Conservation (phyloP, 2,797 vertebrate genomes). For the Catostomus latipinnis region DNA sequence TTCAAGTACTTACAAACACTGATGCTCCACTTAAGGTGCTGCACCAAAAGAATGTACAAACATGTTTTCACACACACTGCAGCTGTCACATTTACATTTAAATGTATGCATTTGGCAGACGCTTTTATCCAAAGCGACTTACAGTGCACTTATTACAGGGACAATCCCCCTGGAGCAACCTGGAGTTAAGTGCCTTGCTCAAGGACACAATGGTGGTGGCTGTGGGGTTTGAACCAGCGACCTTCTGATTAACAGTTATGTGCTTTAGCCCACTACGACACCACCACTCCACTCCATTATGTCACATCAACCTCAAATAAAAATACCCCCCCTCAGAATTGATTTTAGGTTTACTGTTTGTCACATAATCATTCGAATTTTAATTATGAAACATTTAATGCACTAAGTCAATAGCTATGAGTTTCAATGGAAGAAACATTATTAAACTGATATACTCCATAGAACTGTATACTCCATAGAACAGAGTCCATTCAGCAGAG, state of each 20-base stretch:
- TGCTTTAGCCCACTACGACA: too few species aligned
- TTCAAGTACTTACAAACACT: neutral
- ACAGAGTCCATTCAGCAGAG: neutral
- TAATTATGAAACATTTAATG: neutral
- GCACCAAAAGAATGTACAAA: neutral
- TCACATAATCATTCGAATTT: neutral
- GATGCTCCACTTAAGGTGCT: neutral
- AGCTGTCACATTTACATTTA: neutral
- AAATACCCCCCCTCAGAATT: too few species aligned
- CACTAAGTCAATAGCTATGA: neutral
- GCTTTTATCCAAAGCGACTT: too few species aligned
- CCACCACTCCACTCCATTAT: too few species aligned
- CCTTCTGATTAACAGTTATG: too few species aligned
- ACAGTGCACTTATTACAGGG: too few species aligned
- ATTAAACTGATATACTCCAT: neutral
- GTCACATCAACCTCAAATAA: too few species aligned
- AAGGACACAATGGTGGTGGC: too few species aligned
- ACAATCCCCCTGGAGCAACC: too few species aligned
- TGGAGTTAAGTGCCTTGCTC: too few species aligned
- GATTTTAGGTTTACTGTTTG: neutral
- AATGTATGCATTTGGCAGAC: too few species aligned
- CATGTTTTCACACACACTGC: neutral
- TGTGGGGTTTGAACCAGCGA: too few species aligned
- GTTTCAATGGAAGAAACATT: neutral
- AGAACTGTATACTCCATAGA: conserved; percentile 3